Percentiles rank a stretch among this genome's conserved stretches.
phyloP scores from a whole-genome alignment of 2,888 invertebrate genomes.

The Andrena trimmerana region DNA sequence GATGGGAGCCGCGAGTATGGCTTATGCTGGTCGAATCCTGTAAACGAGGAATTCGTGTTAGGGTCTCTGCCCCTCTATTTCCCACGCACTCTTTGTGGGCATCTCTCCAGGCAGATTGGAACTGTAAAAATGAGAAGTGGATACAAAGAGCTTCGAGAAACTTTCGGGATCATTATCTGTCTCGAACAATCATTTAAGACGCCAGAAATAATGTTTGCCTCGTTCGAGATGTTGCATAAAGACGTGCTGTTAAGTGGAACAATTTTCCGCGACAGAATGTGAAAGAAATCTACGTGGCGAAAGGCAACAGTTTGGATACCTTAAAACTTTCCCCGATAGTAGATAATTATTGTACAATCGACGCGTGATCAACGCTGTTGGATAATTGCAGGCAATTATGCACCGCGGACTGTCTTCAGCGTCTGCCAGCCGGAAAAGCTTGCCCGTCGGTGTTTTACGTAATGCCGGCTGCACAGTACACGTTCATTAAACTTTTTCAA shows the following conservation, averaged over 20 bases:
- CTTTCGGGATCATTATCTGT: slow-evolving; percentile 31
- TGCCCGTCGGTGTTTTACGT: background rate
- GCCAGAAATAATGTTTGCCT: no score
- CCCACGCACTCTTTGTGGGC: slow-evolving; percentile 4
- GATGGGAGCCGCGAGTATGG: background rate
- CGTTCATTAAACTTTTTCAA: slow-evolving; percentile 22
- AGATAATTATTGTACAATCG: slow-evolving; percentile 15
- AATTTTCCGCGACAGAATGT: background rate
- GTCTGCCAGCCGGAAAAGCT: background rate
- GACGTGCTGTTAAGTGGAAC: background rate
- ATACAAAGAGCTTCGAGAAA: slow-evolving; percentile 23
- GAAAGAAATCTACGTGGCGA: background rate
- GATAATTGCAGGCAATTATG: slow-evolving; percentile 35
- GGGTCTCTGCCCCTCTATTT: background rate
- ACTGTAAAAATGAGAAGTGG: background rate
- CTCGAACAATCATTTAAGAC: slow-evolving; percentile 14
- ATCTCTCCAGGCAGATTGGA: slow-evolving; percentile 13
- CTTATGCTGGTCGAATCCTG: background rate
- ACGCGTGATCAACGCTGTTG: slow-evolving; percentile 5
- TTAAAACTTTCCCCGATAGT: background rate
- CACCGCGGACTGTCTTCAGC: background rate
- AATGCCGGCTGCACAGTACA: background rate
- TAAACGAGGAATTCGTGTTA: slow-evolving; percentile 13
- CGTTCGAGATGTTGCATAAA: background rate
- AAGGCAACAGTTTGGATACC: background rate